These are phyloP conservation scores for Mylabris sibirica DNA, from an alignment of 2,888 invertebrate genomes.

Conservation along the genomic window DNA sequence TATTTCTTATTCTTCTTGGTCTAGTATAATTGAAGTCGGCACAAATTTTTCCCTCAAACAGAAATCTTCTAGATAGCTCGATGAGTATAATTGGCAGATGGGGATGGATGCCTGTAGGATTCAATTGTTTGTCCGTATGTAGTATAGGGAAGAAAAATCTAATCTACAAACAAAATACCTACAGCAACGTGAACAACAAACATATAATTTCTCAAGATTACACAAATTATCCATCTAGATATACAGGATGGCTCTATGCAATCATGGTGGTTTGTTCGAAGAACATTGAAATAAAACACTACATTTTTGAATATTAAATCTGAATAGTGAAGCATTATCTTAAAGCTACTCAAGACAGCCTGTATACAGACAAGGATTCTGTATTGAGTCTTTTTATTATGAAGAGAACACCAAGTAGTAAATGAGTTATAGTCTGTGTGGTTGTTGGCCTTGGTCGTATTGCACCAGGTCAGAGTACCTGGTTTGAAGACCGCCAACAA, in stretches of 20 bases:
- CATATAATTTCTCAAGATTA: slow-evolving; percentile 6
- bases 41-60: too few species aligned
- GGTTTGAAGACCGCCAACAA: background rate
- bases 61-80: too few species aligned
- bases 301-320: too few species aligned
- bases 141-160: background rate
- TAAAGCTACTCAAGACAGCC: too few species aligned
- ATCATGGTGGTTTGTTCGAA: too few species aligned
- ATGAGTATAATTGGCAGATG: background rate
- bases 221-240: slow-evolving; percentile 3
- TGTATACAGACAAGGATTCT: background rate
- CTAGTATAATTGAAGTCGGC: too few species aligned
- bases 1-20: too few species aligned
- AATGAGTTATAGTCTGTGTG: background rate
- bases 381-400: background rate
- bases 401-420: background rate
- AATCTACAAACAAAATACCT: background rate
- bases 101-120: background rate
- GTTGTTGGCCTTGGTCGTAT: slow-evolving; percentile 12
- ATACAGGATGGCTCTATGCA: too few species aligned
- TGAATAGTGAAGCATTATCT: too few species aligned
- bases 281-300: too few species aligned
- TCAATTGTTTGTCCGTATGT: background rate
- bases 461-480: slow-evolving; percentile 4
- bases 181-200: background rate